Percentiles rank a stretch among this genome's conserved stretches.
Evolutionary conservation across 1,140 invertebrate species (phyloP).

Genomic region (Delia radicum): DNA sequence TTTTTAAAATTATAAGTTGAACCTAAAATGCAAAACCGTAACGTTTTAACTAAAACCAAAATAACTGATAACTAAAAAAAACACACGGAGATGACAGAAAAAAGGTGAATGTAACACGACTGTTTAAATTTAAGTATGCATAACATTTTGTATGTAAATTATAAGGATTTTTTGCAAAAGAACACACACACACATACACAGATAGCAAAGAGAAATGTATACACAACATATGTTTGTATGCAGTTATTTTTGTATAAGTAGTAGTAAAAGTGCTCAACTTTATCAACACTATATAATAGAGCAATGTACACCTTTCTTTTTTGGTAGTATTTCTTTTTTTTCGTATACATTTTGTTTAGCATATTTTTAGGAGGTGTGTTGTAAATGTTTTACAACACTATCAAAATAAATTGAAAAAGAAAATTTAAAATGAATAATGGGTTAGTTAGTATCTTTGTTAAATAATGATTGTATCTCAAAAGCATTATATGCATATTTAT

Average conservation of each 20-base stretch:
- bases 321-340: background rate
- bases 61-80: background rate
- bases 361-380: background rate
- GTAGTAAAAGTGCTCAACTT: background rate
- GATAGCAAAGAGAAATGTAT: background rate
- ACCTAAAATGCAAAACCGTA: conserved; percentile 1
- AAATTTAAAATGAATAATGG: background rate
- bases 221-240: background rate
- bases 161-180: background rate
- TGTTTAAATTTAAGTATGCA: background rate
- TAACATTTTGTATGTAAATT: background rate
- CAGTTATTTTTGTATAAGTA: background rate
- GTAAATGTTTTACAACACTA: background rate
- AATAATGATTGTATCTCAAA: background rate
- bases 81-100: background rate
- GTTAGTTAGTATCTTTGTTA: background rate
- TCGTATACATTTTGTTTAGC: background rate
- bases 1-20: conserved; percentile 5
- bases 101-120: background rate
- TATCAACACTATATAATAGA: background rate
- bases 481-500: too few relatives aligned
- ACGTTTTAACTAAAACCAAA: background rate
- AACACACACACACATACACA: background rate
- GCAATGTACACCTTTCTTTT: background rate
- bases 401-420: background rate